Evolutionary conservation across 2,888 invertebrate genomes (phyloP).

Genomic region (Colletes collaris): DNA sequence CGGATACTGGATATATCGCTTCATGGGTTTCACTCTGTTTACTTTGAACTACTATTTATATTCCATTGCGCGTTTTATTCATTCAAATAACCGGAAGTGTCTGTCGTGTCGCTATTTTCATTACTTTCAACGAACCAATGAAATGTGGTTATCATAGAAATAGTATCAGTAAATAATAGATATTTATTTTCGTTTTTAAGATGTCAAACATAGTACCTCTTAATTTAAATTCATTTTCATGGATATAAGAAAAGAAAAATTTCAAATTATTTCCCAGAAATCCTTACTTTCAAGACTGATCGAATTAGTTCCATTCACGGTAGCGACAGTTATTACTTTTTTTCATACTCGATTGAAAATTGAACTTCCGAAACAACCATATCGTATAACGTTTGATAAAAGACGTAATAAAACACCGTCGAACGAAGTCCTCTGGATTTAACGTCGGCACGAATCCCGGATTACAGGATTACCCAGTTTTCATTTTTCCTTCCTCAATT

Average conservation of each 20-base stretch:
- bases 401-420: background rate
- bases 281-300: too few relatives aligned
- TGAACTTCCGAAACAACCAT: background rate
- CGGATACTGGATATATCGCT: background rate
- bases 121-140: background rate
- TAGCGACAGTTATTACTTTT: too few relatives aligned
- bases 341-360: background rate
- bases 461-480: background rate
- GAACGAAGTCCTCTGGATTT: background rate
- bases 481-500: slow-evolving; percentile 25
- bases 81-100: background rate
- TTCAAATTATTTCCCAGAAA: too few relatives aligned
- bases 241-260: too few relatives aligned
- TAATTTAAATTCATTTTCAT: too few relatives aligned
- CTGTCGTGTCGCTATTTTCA: background rate
- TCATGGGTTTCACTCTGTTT: slow-evolving; percentile 1
- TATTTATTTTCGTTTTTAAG: too few relatives aligned
- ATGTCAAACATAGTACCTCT: too few relatives aligned
- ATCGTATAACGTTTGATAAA: background rate
- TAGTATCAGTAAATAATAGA: background rate
- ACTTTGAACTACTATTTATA: background rate
- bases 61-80: background rate
- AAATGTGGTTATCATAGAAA: background rate
- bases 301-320: too few relatives aligned
- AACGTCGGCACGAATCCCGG: background rate